Evolutionary conservation across 2,888 invertebrate species (phyloP), one percentile per base, ranked within the genome.

Genomic region (Lasioglossum zephyrum): DNA sequence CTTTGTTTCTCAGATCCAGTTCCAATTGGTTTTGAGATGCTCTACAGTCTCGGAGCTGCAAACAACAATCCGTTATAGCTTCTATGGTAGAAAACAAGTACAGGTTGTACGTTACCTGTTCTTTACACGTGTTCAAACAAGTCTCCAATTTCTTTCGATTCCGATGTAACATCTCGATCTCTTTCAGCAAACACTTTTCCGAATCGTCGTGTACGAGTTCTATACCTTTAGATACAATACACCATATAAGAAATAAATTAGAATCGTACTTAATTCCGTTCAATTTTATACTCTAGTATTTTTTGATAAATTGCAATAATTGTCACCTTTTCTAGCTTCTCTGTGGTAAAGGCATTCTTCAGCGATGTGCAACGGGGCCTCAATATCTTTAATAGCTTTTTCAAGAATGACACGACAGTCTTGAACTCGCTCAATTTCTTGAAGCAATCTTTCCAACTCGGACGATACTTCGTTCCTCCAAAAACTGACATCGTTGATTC

Each of bases 301-400:
- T 39, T 39, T 39, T 39, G 39, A 39, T 39, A 39, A 39, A 39
- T 36, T 36, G 36, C 36, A 2, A 36, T 36, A 36, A 41, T 70
- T 41, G 6, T 75, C 92, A 96, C 97, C 97, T 95, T 98, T 97
- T 86, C 99, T 96, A 92, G 98, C 98, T 96, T 99, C 99, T 79
- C 99, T 96, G 94, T 98, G 97, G 95, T 99, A 99, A 73, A 99
- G 96, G 94, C 99, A 99, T 95, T 99, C 99, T 95, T 99, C 98
- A 53, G 98, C 98, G 89, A 99, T 98, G 92, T 99, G 98, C 88
- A 99, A 95, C 0, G 99, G 99, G 3, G 98, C 98, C 95, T 99
- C 99, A 81, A 98, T 97, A 94, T 98, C 98, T 77, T 97, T 96
- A 85, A 97, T 95, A 26, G 97, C 96, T 92, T 97, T 97, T 92